phyloP scores from a whole-genome alignment of 1,140 invertebrate species.

The Drosophila repletoides region DNA sequence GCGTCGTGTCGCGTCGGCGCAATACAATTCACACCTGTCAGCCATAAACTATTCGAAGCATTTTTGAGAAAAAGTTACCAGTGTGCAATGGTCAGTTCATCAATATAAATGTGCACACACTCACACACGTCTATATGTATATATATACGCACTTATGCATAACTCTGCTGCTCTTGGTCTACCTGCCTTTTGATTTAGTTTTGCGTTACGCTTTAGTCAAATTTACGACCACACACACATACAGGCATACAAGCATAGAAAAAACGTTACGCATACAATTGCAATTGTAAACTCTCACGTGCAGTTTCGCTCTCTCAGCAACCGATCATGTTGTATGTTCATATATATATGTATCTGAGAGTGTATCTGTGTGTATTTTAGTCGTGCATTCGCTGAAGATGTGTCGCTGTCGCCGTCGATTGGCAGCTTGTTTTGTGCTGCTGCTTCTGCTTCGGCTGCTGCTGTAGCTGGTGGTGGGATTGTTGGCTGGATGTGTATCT shows the following conservation, averaged over 20 bases:
- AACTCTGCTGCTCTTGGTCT: slow-evolving; percentile 29
- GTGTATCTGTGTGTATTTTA: slow-evolving; percentile 29
- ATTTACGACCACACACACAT: slow-evolving; percentile 47
- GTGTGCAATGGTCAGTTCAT: slow-evolving; percentile 59
- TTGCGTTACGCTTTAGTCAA: slow-evolving; percentile 70
- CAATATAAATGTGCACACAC: slow-evolving; percentile 35
- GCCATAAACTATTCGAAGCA: slow-evolving; percentile 62
- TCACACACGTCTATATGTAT: neutral
- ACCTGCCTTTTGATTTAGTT: slow-evolving; percentile 70
- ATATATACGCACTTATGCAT: neutral
- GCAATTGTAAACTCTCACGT: slow-evolving; percentile 33
- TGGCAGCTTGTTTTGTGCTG: slow-evolving; percentile 37
- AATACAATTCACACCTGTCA: slow-evolving; percentile 72
- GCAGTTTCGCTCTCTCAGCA: slow-evolving; percentile 34
- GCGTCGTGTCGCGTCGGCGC: slow-evolving; percentile 52
- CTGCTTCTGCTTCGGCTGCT: slow-evolving; percentile 1
- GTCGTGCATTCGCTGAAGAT: slow-evolving; percentile 67
- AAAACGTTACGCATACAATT: slow-evolving; percentile 20
- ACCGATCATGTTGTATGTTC: slow-evolving; percentile 43
- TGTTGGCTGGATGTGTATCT: slow-evolving; percentile 69
- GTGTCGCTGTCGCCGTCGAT: slow-evolving; percentile 68
- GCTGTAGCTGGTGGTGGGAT: slow-evolving; percentile 21
- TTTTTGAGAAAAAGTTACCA: slow-evolving; percentile 39
- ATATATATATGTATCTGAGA: neutral
- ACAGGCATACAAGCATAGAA: slow-evolving; percentile 31